Evolutionary conservation across 2,797 vertebrate species (phyloP).

Genomic region (Lutjanus campechanus): DNA sequence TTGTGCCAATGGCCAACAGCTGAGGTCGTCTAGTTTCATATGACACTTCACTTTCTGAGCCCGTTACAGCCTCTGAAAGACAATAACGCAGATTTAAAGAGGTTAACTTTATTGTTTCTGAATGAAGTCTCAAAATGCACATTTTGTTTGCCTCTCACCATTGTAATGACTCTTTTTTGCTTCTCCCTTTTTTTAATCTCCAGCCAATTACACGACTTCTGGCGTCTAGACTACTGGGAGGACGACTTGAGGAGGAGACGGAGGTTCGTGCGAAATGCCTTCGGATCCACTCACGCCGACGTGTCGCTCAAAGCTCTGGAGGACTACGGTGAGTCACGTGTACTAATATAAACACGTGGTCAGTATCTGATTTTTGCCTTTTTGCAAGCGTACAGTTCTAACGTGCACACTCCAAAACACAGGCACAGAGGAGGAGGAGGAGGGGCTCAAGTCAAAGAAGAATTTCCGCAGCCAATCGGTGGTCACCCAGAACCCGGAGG

Average conservation of each 20-base stretch:
- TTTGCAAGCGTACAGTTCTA: background rate
- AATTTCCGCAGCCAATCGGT: constrained; percentile 94
- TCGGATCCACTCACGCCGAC: constrained; percentile 96
- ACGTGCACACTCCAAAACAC: constrained; percentile 10
- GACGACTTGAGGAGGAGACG: constrained; percentile 96
- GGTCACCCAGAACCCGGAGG: constrained; percentile 95
- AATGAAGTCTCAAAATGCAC: background rate
- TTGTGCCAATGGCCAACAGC: too few species aligned
- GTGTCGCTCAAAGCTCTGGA: constrained; percentile 91
- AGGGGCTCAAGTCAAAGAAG: constrained; percentile 94
- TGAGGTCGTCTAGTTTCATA: too few species aligned
- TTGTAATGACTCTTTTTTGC: background rate
- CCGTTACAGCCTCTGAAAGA: background rate
- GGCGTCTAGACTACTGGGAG: constrained; percentile 99
- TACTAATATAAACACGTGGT: background rate
- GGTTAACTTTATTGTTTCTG: too few species aligned
- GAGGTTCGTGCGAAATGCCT: constrained; percentile 97
- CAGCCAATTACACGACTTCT: constrained; percentile 97
- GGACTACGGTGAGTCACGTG: constrained; percentile 92
- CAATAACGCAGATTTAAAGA: background rate
- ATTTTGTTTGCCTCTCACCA: background rate
- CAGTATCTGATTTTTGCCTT: background rate
- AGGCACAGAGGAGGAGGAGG: constrained; percentile 93
- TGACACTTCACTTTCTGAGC: too few species aligned
- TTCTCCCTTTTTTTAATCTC: constrained; percentile 35